Evolutionary conservation across 2,888 invertebrate species (phyloP), one percentile per base, ranked within the genome.

Genomic region (Prosopocoilus inquinatus): DNA sequence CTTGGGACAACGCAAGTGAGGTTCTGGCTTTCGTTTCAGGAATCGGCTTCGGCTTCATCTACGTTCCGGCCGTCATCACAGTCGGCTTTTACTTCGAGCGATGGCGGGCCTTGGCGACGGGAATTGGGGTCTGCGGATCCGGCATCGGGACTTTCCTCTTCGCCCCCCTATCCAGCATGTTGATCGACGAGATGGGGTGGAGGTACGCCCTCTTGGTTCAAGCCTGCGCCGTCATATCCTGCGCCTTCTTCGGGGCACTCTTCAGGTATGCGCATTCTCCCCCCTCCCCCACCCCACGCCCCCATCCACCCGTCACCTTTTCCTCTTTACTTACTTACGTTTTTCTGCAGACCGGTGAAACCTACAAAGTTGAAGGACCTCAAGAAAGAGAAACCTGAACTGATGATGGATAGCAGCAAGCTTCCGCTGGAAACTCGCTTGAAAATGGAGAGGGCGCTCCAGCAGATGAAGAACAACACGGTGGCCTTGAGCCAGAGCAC

Each of bases 41-140:
- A 84, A 86, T 93, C 60, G 96, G 96, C 3, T 88, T 92, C 68
- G 94, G 94, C 50, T 84, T 96, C 84, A 88, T 96, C 63, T 96
- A 94, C 78, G 89, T 96, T 69, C 95, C 96, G 0, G 89, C 95
- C 1, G 92, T 96, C 34, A 87, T 96, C 66, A 89, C 90, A 8
- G 98, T 95, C 47, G 94, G 96, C n/a, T 96, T 94, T 79, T 96
- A 96, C 80, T 96, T 96, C 76, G 95, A 96, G 76, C 88, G 88
- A 71, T 93, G 91, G 86, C 83, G 96, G 47, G 95, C 95, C 1
- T 75, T 96, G 50, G 96, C 96, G 0, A 96, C 95, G 0, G 96
- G 96, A 1, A 85, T 96, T 47, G 91, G 96, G 0, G 89, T 96
- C 12, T 95, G 95, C 70, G 96, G 96, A 13, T 94, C 95, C 0